Base-by-base conservation (phyloP, 2,113 vertebrate genomes). In the Trematocara macrostoma region DNA sequence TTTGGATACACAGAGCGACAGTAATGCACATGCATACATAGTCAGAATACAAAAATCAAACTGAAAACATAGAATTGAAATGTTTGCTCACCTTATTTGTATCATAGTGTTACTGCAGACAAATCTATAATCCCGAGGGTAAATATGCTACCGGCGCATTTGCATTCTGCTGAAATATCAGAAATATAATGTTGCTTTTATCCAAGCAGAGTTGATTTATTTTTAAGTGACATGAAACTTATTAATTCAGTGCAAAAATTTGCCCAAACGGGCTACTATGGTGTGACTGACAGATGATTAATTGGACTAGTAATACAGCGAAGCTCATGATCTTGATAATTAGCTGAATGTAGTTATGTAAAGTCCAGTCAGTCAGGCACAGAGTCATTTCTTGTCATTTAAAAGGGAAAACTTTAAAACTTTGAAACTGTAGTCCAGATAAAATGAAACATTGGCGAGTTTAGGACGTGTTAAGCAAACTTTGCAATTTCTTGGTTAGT, bases 401-500 rank as follows among this genome's bases (percentile, higher is more conserved):
- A 18, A 51, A 18, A 51, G 51, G 45, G 1, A 49, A 74, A 74
- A 45, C 2, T 42, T 69, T 4, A 10, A 2, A 45, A 74, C 23
- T 11, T 9, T 76, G 1, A 49, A 76, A 18, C 23, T 31, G 69
- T 49, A 31, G 42, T 49, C 7, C 20, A 47, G 23, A 47, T 0
- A 47, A 74, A 74, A 18, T 45, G 38, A 71, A 45, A 69, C 61
- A 69, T 8, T 69, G 34, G 31, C 38, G 11, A 69, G 61, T 69
- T 69, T 69, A 23, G 64, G 4, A 15, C 0, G 0, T 42, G 64
- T 42, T 69, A 0, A 42, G n/a, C 64, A 69, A 42, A 23, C 64
- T 26, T 26, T 23, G n/a, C n/a, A 0, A 8, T 42, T 42, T 23
- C 12, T 42, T 69, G 64, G n/a, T 40, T 40, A 42, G 0, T 35